Conservation (phyloP, 1,140 invertebrate species). For the Drosophila melanogaster region Release_6_plus_ISO1_MT NT_033779.5:5506001-5506500, state of each 20-base stretch:
- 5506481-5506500: slow-evolving; percentile 76
- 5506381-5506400: slow-evolving; percentile 50
- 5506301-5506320: too few relatives aligned
- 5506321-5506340: slow-evolving; percentile 10
- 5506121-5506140: slow-evolving; percentile 30
- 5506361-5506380: slow-evolving; percentile 15
- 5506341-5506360: slow-evolving; percentile 17
- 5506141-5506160: slow-evolving; percentile 37
- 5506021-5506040: slow-evolving; percentile 71
- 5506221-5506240: not conserved
- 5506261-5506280: not conserved
- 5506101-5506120: slow-evolving; percentile 64
- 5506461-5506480: slow-evolving; percentile 81
- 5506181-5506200: slow-evolving; percentile 46
- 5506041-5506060: slow-evolving; percentile 70
- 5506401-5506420: slow-evolving; percentile 20
- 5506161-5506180: slow-evolving; percentile 54
- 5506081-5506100: slow-evolving; percentile 41
- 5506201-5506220: slow-evolving; percentile 17
- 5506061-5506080: slow-evolving; percentile 67
- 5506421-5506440: slow-evolving; percentile 70
- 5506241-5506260: not conserved
- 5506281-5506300: too few relatives aligned
- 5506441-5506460: slow-evolving; percentile 81
- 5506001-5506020: slow-evolving; percentile 74